Evolutionary conservation across 1,140 invertebrate genomes (phyloP).

Genomic region (Plodia interpunctella): DNA sequence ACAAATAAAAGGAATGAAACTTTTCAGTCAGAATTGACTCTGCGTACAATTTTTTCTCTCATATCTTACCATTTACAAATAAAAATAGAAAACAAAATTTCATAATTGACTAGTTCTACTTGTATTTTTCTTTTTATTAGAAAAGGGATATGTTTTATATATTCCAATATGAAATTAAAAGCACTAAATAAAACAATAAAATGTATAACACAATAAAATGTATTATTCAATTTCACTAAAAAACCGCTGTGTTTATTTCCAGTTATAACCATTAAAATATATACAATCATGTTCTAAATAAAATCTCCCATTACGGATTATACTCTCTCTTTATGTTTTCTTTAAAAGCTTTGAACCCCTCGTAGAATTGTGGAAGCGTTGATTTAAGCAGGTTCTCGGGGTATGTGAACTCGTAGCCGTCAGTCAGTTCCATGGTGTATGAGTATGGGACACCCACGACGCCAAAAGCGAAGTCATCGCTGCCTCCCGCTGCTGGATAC

Average conservation of each 20-base stretch:
- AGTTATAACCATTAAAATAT: neutral
- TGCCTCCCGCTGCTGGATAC: conserved; percentile 81
- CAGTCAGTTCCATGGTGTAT: conserved; percentile 82
- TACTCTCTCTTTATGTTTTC: conserved; percentile 54
- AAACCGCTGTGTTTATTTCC: neutral
- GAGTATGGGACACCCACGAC: conserved; percentile 80
- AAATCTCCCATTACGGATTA: neutral
- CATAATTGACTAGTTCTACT: neutral
- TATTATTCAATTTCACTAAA: neutral
- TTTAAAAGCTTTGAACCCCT: conserved; percentile 57
- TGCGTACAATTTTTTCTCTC: too few species aligned
- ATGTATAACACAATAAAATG: neutral
- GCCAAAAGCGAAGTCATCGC: conserved; percentile 84
- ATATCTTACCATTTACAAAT: neutral
- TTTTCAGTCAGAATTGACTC: too few species aligned
- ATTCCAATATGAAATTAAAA: neutral
- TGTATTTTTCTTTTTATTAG: neutral
- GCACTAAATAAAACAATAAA: neutral
- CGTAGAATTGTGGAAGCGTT: conserved; percentile 54
- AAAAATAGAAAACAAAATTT: neutral
- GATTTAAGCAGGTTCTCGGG: conserved; percentile 42
- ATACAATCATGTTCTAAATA: neutral
- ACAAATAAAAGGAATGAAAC: too few species aligned
- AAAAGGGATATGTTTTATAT: neutral
- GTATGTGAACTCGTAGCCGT: conserved; percentile 63